These are phyloP conservation scores for Cordilura impudica DNA, from an alignment of 2,888 invertebrate genomes.

Conservation along the genomic window DNA sequence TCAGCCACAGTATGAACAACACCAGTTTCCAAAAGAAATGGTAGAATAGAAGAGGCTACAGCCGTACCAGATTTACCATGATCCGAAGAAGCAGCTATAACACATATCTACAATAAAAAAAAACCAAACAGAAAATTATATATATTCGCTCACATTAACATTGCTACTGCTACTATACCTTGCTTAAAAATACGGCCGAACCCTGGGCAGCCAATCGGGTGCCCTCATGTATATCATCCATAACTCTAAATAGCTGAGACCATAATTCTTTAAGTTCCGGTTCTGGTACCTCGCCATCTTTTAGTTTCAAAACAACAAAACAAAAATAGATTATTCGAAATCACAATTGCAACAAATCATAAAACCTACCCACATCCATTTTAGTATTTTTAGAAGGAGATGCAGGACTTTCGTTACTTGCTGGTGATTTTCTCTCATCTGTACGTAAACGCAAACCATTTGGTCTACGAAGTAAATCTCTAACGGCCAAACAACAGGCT, in stretches of 20 bases:
- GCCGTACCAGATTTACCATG: slow-evolving; percentile 87
- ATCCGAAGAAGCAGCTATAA: slow-evolving; percentile 83
- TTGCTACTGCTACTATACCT: too few relatives aligned
- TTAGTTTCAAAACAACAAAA: background rate
- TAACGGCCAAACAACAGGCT: slow-evolving; percentile 92
- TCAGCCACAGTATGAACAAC: slow-evolving; percentile 88
- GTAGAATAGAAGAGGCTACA: slow-evolving; percentile 86
- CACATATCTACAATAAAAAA: slow-evolving; percentile 84
- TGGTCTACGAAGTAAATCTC: slow-evolving; percentile 87
- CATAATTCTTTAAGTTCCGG: slow-evolving; percentile 80
- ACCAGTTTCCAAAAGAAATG: slow-evolving; percentile 88
- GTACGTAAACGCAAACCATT: slow-evolving; percentile 75
- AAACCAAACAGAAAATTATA: too few relatives aligned
- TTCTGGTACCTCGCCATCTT: slow-evolving; percentile 73
- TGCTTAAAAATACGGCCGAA: slow-evolving; percentile 85
- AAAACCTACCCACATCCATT: slow-evolving; percentile 69
- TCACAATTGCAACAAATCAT: background rate
- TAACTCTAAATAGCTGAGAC: slow-evolving; percentile 90
- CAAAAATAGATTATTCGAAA: background rate
- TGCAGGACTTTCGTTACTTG: slow-evolving; percentile 1
- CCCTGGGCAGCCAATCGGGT: slow-evolving; percentile 87
- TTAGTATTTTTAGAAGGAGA: slow-evolving; percentile 47
- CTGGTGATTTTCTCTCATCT: slow-evolving; percentile 67
- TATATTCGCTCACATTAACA: too few relatives aligned
- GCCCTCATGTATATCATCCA: slow-evolving; percentile 96